These are phyloP conservation scores for Merodon equestris DNA, from an alignment of 2,888 invertebrate species.

Conservation along the genomic window DNA sequence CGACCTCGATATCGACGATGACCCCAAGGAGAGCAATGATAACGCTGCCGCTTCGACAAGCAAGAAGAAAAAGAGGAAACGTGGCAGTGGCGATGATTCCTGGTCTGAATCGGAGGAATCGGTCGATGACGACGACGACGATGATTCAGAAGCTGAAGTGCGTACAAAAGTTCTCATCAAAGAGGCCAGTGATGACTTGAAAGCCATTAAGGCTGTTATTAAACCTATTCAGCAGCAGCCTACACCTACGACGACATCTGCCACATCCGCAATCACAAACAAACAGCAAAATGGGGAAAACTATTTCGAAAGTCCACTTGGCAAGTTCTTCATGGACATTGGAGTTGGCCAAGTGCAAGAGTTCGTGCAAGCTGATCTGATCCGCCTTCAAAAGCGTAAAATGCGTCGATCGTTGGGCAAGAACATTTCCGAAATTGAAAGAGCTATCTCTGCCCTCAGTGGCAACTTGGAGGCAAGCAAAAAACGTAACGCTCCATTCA, in stretches of 20 bases:
- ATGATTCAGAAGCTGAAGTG: constrained; percentile 80
- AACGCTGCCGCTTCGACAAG: constrained; percentile 75
- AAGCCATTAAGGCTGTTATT: constrained; percentile 80
- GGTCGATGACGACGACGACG: constrained; percentile 79
- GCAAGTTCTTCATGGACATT: constrained; percentile 94
- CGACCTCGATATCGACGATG: constrained; percentile 78
- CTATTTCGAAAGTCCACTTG: constrained; percentile 92
- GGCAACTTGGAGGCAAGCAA: constrained; percentile 92
- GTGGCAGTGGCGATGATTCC: constrained; percentile 80
- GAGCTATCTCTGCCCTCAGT: constrained; percentile 89
- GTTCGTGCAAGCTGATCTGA: constrained; percentile 94
- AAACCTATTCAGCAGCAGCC: constrained; percentile 77
- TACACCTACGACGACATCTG: constrained; percentile 71
- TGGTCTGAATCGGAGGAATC: constrained; percentile 81
- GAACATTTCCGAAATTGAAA: constrained; percentile 82
- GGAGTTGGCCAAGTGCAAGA: constrained; percentile 95
- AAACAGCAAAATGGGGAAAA: constrained; percentile 81
- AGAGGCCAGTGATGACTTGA: constrained; percentile 80
- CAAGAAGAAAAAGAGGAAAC: constrained; percentile 76
- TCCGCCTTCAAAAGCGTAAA: constrained; percentile 92
- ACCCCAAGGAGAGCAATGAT: constrained; percentile 71
- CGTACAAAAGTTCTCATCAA: constrained; percentile 80
- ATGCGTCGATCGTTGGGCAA: constrained; percentile 83
- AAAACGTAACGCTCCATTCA: constrained; percentile 90
- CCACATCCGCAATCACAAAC: constrained; percentile 73